Evolutionary conservation across 2,888 invertebrate species (phyloP), one percentile per base, ranked within the genome.

Genomic region (Cepaea hortensis): DNA sequence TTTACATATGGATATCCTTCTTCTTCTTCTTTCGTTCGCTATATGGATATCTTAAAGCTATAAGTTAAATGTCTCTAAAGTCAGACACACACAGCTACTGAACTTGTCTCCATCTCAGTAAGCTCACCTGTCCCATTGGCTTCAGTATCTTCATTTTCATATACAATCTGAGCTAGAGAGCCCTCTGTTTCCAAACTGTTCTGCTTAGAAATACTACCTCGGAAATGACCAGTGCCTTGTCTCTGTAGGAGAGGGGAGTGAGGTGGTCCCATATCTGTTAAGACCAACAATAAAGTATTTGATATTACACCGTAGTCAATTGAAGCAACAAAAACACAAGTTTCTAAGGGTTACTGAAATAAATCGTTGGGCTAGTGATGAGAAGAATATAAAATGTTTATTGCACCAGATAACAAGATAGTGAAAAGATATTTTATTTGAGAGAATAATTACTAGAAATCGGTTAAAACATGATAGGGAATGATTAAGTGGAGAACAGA

Each of bases 151-250:
- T 92, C 92, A 90, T 91, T 91, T 85, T 93, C 92, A 87, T 91
- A 92, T 61, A 92, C 88, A 55, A 93, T 89, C 55, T 91, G 90
- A 4, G 92, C 91, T 18, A 91, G 90, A 2, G 86, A 85, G 6
- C 80, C 77, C 20, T 91, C 90, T 3, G 91, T 90, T 85, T 91
- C 91, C 61, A 91, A 89, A 81, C 91, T 92, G 88, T 90, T 91
- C 90, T 93, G 93, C 55, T 92, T 91, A 48, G 91, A 90, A 20
- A 91, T 81, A 75, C 91, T 89, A 7, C 91, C 89, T 35, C 91
- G 90, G 86, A 92, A 90, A 87, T 91, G 90, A 79, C 93, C 91
- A 61, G 93, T 93, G 15, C 92, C 91, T 87, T 93, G 93, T 65
- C 93, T 90, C 73, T 91, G 90, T 50, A 93, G 89, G 50, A 90